A percentile compares a stretch with the other conserved stretches of the same genome.
These are phyloP conservation scores for Orestias chungarensis DNA, from an alignment of 2,797 vertebrate genomes.

Conservation along the genomic window DNA sequence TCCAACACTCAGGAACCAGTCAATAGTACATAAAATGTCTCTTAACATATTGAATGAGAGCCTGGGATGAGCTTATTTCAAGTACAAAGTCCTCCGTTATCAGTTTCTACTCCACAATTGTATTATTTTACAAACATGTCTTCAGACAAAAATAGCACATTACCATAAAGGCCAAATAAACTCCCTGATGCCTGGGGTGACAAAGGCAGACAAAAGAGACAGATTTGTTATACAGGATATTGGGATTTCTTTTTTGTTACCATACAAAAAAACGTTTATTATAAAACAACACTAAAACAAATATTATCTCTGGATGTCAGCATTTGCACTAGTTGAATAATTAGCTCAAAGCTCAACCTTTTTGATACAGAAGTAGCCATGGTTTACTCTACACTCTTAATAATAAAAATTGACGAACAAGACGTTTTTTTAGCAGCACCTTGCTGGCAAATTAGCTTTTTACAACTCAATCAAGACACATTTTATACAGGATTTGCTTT, in stretches of 20 bases:
- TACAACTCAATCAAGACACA: slow-evolving; percentile 15
- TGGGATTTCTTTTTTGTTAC: slow-evolving; percentile 16
- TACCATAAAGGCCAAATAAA: slow-evolving; percentile 25
- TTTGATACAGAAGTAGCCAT: not conserved
- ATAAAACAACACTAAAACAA: not conserved
- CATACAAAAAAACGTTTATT: slow-evolving; percentile 1
- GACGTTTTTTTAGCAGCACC: not conserved
- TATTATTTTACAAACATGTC: slow-evolving; percentile 56
- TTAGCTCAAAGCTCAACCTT: not conserved
- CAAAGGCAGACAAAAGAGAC: slow-evolving; percentile 8
- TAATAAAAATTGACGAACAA: not conserved
- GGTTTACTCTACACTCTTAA: not conserved
- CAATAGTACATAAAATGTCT: not conserved
- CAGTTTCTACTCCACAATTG: slow-evolving; percentile 30
- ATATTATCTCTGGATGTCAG: not conserved
- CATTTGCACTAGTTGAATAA: not conserved
- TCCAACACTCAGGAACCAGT: not conserved
- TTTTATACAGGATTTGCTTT: slow-evolving; percentile 44
- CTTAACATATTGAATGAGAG: slow-evolving; percentile 7
- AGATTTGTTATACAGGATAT: not conserved
- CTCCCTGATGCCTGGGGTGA: slow-evolving; percentile 10
- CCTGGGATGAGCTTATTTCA: slow-evolving; percentile 20
- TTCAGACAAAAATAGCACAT: slow-evolving; percentile 20
- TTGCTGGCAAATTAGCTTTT: no score
- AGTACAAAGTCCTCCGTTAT: slow-evolving; percentile 55